Evolutionary conservation across 2,888 invertebrate species (phyloP).

Genomic region (Linnaemya vulpina): DNA sequence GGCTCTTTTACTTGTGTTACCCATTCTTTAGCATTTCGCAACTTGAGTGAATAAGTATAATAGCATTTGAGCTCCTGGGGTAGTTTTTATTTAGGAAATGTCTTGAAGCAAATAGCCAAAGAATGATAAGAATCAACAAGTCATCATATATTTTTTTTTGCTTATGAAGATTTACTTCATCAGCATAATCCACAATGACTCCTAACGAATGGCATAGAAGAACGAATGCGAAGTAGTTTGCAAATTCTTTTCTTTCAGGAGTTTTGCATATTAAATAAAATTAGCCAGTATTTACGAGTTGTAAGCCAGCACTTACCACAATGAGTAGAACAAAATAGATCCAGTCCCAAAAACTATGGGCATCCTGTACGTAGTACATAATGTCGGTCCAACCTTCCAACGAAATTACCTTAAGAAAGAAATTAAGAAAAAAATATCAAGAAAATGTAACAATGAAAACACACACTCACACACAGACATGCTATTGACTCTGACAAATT

Average conservation of each 20-base stretch:
- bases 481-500: slow-evolving; percentile 11
- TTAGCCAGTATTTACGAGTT: background rate
- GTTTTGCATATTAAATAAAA: background rate
- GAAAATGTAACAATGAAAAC: background rate
- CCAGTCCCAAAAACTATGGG: slow-evolving; percentile 99
- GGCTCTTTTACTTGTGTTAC: background rate
- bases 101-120: background rate
- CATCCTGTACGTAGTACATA: slow-evolving; percentile 99
- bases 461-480: background rate
- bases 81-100: background rate
- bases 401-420: slow-evolving; percentile 93
- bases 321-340: slow-evolving; percentile 99
- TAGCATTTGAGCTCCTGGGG: slow-evolving; percentile 37
- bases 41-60: slow-evolving; percentile 49
- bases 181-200: slow-evolving; percentile 24
- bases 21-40: slow-evolving; percentile 12
- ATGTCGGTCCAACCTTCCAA: slow-evolving; percentile 99
- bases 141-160: slow-evolving; percentile 8
- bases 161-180: slow-evolving; percentile 19
- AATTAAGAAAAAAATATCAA: background rate
- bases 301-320: slow-evolving; percentile 90
- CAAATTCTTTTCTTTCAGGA: background rate
- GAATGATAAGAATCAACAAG: slow-evolving; percentile 40
- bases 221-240: slow-evolving; percentile 23
- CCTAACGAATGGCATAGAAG: slow-evolving; percentile 6